These are phyloP conservation scores for Bradysia coprophila DNA, from an alignment of 1,140 invertebrate genomes.

Conservation along the genomic window DNA sequence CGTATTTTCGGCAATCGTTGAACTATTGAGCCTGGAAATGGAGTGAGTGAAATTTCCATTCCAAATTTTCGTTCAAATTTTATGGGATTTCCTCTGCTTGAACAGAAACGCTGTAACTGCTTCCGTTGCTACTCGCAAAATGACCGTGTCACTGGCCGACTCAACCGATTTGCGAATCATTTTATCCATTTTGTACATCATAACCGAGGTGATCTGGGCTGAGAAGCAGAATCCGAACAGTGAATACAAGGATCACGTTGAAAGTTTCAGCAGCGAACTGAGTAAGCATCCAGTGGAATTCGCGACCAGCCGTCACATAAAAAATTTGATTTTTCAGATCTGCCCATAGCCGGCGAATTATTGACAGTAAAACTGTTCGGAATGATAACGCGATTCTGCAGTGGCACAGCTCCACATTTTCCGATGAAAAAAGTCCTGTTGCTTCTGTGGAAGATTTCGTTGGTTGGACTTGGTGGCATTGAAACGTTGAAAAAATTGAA, in stretches of 20 bases:
- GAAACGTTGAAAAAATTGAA: slow-evolving; percentile 60
- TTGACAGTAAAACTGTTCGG: slow-evolving; percentile 74
- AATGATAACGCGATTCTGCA: slow-evolving; percentile 91
- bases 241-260: slow-evolving; percentile 49
- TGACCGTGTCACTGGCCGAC: slow-evolving; percentile 78
- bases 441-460: slow-evolving; percentile 87
- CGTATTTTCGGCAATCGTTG: slow-evolving; percentile 73
- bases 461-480: slow-evolving; percentile 80
- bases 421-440: slow-evolving; percentile 95
- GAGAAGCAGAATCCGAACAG: slow-evolving; percentile 37
- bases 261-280: slow-evolving; percentile 64
- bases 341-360: slow-evolving; percentile 54
- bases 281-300: too few species aligned
- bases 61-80: slow-evolving; percentile 2
- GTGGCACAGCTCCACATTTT: slow-evolving; percentile 84
- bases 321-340: not conserved
- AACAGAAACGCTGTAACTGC: slow-evolving; percentile 50
- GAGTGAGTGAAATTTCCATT: slow-evolving; percentile 36
- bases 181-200: slow-evolving; percentile 82
- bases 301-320: too few species aligned
- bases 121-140: slow-evolving; percentile 62
- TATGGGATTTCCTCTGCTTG: slow-evolving; percentile 5
- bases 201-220: slow-evolving; percentile 76
- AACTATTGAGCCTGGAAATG: slow-evolving; percentile 86
- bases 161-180: slow-evolving; percentile 83